Conservation (phyloP, 2,797 vertebrate genomes). For the Hirundo rustica region DNA sequence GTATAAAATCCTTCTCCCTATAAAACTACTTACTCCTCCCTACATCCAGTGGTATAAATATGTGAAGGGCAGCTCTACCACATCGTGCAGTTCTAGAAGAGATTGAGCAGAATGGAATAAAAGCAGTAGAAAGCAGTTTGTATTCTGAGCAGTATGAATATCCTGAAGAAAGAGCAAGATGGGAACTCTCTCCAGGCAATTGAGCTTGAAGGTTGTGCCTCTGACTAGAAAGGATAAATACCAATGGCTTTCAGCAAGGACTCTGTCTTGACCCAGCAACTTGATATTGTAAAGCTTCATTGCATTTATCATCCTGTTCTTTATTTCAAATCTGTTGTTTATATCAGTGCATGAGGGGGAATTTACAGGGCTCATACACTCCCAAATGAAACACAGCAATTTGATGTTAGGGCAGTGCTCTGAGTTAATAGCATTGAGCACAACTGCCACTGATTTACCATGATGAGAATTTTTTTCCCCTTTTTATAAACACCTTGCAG, state of each 20-base stretch:
- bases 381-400: neutral
- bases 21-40: neutral
- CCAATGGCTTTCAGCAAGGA: neutral
- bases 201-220: neutral
- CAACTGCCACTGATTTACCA: neutral
- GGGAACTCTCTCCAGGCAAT: neutral
- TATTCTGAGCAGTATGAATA: neutral
- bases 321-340: neutral
- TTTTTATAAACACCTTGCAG: slow-evolving; percentile 42
- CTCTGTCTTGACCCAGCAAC: neutral
- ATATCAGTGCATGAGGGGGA: neutral
- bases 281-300: neutral
- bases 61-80: neutral
- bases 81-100: neutral
- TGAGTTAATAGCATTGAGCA: neutral
- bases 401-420: neutral
- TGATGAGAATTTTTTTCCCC: slow-evolving; percentile 12
- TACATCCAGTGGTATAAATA: neutral
- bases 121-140: neutral
- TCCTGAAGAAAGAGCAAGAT: neutral
- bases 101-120: neutral
- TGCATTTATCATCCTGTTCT: neutral
- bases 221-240: neutral
- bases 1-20: neutral
- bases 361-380: neutral